Conservation (phyloP, 2,113 vertebrate species). For the Sebastes schlegelii region DNA sequence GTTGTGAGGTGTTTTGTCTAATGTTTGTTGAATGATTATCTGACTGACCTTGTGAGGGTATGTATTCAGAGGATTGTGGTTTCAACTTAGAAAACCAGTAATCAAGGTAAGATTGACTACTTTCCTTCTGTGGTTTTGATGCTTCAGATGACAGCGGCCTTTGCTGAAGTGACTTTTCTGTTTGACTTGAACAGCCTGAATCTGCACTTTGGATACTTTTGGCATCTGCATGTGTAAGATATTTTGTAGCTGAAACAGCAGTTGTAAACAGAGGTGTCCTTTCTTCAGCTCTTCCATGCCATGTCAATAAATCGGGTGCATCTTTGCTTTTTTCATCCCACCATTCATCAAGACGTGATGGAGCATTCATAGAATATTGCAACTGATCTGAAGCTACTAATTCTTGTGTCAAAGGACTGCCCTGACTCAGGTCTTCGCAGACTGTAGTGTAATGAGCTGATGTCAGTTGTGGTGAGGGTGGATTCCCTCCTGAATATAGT, state of each 20-base stretch:
- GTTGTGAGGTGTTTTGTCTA: neutral
- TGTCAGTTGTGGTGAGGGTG: neutral
- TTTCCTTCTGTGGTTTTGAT: neutral
- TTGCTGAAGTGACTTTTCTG: neutral
- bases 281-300: neutral
- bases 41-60: neutral
- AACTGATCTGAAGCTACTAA: neutral
- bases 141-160: neutral
- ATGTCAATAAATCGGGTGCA: neutral
- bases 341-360: neutral
- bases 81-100: conserved; percentile 61
- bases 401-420: conserved; percentile 1
- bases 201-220: neutral
- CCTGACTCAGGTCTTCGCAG: neutral
- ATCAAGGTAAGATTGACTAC: conserved; percentile 39
- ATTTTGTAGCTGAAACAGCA: neutral
- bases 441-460: neutral
- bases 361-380: neutral
- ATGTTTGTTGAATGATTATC: neutral
- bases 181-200: neutral
- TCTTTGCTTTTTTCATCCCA: neutral
- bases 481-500: conserved; percentile 56
- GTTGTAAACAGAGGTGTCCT: neutral
- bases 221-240: neutral
- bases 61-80: neutral